Evolutionary conservation across 2,888 invertebrate species (phyloP).

Genomic region (Glaucopsyche alexis): DNA sequence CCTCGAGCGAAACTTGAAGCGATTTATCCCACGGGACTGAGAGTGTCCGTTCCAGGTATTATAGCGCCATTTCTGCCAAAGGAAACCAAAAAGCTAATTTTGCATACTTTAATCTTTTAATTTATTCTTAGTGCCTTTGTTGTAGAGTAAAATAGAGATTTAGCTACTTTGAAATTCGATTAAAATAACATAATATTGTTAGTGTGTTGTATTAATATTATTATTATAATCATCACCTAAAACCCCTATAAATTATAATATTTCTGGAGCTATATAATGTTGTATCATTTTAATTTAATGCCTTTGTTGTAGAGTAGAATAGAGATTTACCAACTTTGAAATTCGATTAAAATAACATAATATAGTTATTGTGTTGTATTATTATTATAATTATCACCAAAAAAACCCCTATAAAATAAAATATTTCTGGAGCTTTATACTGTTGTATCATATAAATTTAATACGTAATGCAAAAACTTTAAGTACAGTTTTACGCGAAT

Average conservation of each 20-base stretch:
- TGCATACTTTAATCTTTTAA: background rate
- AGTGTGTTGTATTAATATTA: too few species aligned
- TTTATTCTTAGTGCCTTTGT: background rate
- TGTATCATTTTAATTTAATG: background rate
- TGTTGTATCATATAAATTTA: too few species aligned
- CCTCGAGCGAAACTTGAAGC: constrained; percentile 78
- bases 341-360: background rate
- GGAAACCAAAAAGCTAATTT: background rate
- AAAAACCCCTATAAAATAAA: too few species aligned
- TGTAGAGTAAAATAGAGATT: background rate
- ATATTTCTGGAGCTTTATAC: too few species aligned
- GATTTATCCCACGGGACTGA: constrained; percentile 79
- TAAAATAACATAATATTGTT: background rate
- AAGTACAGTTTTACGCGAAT: too few species aligned
- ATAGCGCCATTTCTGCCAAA: background rate
- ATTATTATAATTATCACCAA: too few species aligned
- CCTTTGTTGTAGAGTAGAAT: background rate
- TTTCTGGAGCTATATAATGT: too few species aligned
- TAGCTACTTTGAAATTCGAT: background rate
- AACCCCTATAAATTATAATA: too few species aligned
- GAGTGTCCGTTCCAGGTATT: constrained; percentile 81
- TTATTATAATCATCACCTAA: too few species aligned
- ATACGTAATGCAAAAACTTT: too few species aligned
- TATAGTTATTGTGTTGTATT: too few species aligned
- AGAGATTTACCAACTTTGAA: background rate